Base-by-base conservation (phyloP, 2,113 vertebrate genomes). In the Crypturellus undulatus region DNA sequence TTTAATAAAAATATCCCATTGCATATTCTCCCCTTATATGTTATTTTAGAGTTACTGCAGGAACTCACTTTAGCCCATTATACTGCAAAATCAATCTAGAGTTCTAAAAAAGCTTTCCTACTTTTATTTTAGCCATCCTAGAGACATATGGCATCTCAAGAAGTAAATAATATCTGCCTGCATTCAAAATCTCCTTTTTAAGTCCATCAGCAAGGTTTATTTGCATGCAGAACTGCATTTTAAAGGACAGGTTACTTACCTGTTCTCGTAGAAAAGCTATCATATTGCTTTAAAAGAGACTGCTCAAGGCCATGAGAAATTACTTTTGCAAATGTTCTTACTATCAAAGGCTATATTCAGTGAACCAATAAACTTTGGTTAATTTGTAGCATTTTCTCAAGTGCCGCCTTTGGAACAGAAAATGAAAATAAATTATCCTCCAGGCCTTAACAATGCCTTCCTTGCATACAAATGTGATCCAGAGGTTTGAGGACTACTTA, bases 361-460 rank as follows among this genome's bases (percentile, higher is more conserved):
- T 88, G 64, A 94, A 92, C 87, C 64, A 87, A 47, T 94, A 95
- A 92, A 54, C 85, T 87, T 71, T 51, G 86, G 68, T 90, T 96
- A 95, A 95, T 95, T 95, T 90, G 71, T 83, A 92, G 87, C 68
- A 43, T 94, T 95, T 94, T 97, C 87, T 90, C 79, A 96, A 93
- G 79, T 88, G 54, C 51, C 91, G 56, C 84, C 42, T 83, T 87
- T 16, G 3, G 73, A 94, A 95, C 42, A 60, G 34, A 80, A 95
- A 90, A 95, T 92, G 40, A 90, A 95, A 96, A 94, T 91, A 92
- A 96, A 96, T 94, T 91, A 91, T 89, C 49, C 32, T 80, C n/a
- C 19, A 17, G 71, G 45, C 36, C 54, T 94, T 92, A 89, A 89
- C 12, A 69, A 80, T 80, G 34, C 51, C 8, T 91, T 92, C 26